Evolutionary conservation across 1,140 invertebrate species (phyloP), one percentile per base, ranked within the genome.

Genomic region (Doryteuthis pealeii): DNA sequence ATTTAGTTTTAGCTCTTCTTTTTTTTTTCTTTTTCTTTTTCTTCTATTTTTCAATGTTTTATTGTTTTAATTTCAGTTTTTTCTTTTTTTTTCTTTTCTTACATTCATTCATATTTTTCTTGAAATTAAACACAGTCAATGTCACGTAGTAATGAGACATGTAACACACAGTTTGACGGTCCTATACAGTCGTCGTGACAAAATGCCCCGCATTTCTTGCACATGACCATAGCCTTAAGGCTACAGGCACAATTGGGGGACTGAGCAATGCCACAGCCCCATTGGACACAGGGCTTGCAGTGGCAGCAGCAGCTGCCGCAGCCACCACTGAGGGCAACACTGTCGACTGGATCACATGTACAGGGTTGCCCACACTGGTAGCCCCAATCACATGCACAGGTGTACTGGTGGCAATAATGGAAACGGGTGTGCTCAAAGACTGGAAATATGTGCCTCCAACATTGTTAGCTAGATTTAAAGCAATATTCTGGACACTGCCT

Each of bases 181-280:
- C 94, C 93, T 83, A 98, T 96, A 88, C 96, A 99, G 87, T 97
- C 96, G 86, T 97, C 94, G 88, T 98, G 96, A 87, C 96, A 98
- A 86, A 97, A 99, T 30, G 95, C 95, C 70, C 96, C 96, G 89
- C 96, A 99, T 84, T 97, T 96, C 85, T 94, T 93, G 88, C 96
- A 98, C 79, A 96, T 92, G 40, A 97, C 93, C 95, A 98, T 96
- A 22, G 96, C 95, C 80, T 95, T 95, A 76, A 97, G 90, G 83
- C 93, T 96, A 88, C 96, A 98, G 69, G 94, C 93, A 89, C 96
- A 97, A 75, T 80, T 80, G 28, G 80, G 28, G 26, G 66, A 68
- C 66, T 68, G 66, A 26, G 66, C 28, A 0, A 68, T 68, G n/a
- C 26, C 66, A 32, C 32, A 32, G 28, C 66, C 26, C 66, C 66